A percentile compares a stretch with the other conserved stretches of the same genome.
Evolutionary conservation across 1,140 invertebrate species (phyloP).

Genomic region (Propsilocerus akamusi): DNA sequence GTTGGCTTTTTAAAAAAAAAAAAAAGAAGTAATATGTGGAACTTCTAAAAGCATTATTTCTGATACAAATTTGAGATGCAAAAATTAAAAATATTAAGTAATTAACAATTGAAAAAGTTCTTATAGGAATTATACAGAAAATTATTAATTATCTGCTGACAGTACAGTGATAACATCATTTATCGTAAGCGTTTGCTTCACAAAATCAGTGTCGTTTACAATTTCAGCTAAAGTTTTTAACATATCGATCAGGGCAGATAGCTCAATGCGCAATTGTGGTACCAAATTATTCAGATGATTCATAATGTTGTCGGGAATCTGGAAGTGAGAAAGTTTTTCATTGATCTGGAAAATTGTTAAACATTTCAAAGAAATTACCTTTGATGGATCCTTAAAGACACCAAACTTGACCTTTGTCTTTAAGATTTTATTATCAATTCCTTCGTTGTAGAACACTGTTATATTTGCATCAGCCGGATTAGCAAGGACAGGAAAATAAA

Average conservation of each 20-base stretch:
- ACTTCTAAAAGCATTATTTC: too few species aligned
- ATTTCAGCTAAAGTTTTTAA: conserved; percentile 42
- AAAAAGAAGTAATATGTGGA: too few species aligned
- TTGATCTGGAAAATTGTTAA: conserved; percentile 6
- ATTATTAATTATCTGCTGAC: conserved; percentile 48
- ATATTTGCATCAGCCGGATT: conserved; percentile 40
- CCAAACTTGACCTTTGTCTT: conserved; percentile 50
- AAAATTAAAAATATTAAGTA: too few species aligned
- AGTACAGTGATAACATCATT: conserved; percentile 54
- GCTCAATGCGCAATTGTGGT: conserved; percentile 43
- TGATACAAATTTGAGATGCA: too few species aligned
- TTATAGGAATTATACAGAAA: too few species aligned
- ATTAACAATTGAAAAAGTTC: too few species aligned
- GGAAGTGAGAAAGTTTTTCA: conserved; percentile 10
- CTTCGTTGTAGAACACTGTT: conserved; percentile 62
- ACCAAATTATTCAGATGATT: conserved; percentile 45
- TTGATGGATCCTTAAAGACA: conserved; percentile 36
- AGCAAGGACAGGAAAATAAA: conserved; percentile 57
- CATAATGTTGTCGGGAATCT: conserved; percentile 38
- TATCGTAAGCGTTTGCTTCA: conserved; percentile 46
- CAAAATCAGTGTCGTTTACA: conserved; percentile 50
- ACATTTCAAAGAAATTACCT: conserved; percentile 27
- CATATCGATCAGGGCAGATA: conserved; percentile 37
- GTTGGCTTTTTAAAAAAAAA: too few species aligned
- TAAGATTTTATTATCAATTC: conserved; percentile 26